Evolutionary conservation across 2,888 invertebrate species (phyloP).

Genomic region (Rhaphigaster nebulosa): DNA sequence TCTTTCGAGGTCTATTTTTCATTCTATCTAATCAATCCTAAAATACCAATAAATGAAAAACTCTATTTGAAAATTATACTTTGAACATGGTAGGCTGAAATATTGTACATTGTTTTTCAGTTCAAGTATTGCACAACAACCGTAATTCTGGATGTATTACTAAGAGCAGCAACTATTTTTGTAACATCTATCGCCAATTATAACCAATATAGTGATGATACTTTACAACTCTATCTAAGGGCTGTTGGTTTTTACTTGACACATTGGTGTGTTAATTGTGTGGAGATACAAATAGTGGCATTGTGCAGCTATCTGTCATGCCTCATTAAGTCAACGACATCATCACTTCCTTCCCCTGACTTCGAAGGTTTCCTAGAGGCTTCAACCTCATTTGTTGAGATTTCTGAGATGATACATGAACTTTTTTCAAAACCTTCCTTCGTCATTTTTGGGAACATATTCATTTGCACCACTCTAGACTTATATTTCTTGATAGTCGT

Average conservation of each 20-base stretch:
- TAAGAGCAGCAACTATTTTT: neutral
- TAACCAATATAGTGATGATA: neutral
- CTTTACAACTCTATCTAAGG: neutral
- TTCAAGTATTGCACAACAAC: constrained; percentile 1
- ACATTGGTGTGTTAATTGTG: constrained; percentile 30
- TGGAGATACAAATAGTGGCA: constrained; percentile 34
- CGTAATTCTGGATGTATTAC: neutral
- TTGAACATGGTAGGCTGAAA: neutral
- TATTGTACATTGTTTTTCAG: neutral
- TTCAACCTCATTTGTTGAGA: neutral
- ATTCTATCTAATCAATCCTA: neutral
- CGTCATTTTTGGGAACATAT: constrained; percentile 13
- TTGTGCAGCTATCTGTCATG: neutral
- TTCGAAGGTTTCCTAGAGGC: constrained; percentile 4
- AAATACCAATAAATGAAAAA: neutral
- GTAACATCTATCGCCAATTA: neutral
- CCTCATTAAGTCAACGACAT: neutral
- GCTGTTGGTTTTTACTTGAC: constrained; percentile 41
- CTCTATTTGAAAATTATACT: neutral
- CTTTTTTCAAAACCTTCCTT: neutral
- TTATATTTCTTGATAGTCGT: constrained; percentile 40
- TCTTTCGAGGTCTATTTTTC: too few species aligned
- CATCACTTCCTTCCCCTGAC: neutral
- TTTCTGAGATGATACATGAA: constrained; percentile 15
- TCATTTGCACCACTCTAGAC: constrained; percentile 26